Evolutionary conservation across 2,888 invertebrate genomes (phyloP).

Genomic region (Ypsolopha scabrella): DNA sequence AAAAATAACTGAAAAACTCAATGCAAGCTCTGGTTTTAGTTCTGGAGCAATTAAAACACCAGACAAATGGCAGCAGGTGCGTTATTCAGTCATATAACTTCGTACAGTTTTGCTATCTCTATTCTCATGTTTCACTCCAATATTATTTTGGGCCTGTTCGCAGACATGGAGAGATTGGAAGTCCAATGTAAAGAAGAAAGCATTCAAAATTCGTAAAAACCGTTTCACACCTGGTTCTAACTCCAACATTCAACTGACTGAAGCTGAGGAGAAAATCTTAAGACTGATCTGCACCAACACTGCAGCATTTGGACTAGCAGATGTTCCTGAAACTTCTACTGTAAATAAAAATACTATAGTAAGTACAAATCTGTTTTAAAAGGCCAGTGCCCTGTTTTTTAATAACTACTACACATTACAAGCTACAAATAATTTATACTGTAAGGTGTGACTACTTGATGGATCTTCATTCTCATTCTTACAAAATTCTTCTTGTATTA

Average conservation of each 20-base stretch:
- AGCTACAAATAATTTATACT: too few species aligned
- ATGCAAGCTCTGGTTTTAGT: constrained; percentile 41
- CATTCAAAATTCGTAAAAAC: constrained; percentile 41
- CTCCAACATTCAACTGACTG: constrained; percentile 32
- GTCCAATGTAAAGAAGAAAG: constrained; percentile 47
- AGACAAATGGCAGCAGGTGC: constrained; percentile 48
- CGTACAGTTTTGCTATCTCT: too few species aligned
- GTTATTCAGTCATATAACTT: background rate
- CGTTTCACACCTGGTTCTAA: constrained; percentile 37
- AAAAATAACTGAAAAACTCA: constrained; percentile 43
- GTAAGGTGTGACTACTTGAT: too few species aligned
- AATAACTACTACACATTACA: too few species aligned
- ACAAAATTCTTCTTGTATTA: too few species aligned
- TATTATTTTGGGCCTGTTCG: too few species aligned
- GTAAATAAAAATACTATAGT: background rate
- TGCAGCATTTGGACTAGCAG: constrained; percentile 35
- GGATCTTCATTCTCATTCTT: too few species aligned
- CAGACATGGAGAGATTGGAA: constrained; percentile 50
- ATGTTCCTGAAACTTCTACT: constrained; percentile 38
- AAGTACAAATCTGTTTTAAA: too few species aligned
- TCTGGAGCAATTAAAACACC: constrained; percentile 46
- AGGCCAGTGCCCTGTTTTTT: too few species aligned
- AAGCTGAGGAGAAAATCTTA: constrained; percentile 38
- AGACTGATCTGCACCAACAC: constrained; percentile 39
- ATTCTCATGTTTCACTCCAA: too few species aligned